Conservation (phyloP, 2,888 invertebrate genomes). For the Pocota personata region DNA sequence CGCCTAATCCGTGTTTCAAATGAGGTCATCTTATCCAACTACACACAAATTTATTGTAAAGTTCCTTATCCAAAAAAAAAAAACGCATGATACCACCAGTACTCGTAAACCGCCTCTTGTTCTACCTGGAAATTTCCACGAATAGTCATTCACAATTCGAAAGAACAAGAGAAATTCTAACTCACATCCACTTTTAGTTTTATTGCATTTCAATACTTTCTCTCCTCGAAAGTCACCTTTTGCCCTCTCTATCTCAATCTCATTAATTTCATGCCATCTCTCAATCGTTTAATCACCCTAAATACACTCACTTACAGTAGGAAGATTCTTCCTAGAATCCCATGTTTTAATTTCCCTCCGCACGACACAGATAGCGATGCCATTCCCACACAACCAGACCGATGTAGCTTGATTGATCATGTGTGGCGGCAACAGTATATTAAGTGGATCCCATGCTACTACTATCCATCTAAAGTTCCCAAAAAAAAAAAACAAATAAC, state of each 20-base stretch:
- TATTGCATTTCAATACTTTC: slow-evolving; percentile 65
- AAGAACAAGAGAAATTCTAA: slow-evolving; percentile 16
- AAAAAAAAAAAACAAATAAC: slow-evolving; percentile 19
- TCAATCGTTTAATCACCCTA: slow-evolving; percentile 63
- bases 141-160: not conserved
- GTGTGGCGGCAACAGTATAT: slow-evolving; percentile 69
- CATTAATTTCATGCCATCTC: slow-evolving; percentile 71
- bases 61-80: not conserved
- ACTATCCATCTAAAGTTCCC: slow-evolving; percentile 25
- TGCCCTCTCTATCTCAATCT: slow-evolving; percentile 62
- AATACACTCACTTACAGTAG: slow-evolving; percentile 26
- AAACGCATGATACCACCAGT: not conserved
- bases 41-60: not conserved
- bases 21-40: not conserved
- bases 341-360: slow-evolving; percentile 11
- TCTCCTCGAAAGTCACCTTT: slow-evolving; percentile 32
- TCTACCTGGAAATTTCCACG: slow-evolving; percentile 9
- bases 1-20: too few relatives aligned
- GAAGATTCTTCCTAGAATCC: slow-evolving; percentile 44
- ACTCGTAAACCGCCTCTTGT: slow-evolving; percentile 20
- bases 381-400: slow-evolving; percentile 34
- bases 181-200: slow-evolving; percentile 28
- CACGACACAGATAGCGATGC: slow-evolving; percentile 20
- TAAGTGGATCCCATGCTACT: slow-evolving; percentile 67
- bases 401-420: slow-evolving; percentile 62